These are phyloP conservation scores for Propithecus coquereli DNA, from an alignment of 2,113 vertebrate species.

Conservation along the genomic window DNA sequence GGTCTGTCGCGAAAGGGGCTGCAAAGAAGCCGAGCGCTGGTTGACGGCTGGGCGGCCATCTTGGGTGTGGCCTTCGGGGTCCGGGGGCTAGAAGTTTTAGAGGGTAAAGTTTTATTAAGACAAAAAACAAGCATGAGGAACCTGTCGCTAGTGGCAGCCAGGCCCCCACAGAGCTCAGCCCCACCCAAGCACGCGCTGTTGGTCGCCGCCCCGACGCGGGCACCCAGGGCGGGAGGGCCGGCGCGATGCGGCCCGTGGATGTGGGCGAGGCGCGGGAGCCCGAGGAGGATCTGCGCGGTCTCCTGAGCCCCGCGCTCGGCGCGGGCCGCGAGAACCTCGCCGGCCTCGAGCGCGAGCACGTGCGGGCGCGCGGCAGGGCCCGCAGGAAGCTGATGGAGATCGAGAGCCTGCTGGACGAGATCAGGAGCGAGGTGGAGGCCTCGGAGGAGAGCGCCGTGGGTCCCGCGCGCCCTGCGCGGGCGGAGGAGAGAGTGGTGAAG, in stretches of 20 bases:
- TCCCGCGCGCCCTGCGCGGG: not conserved
- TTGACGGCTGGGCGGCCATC: rapidly evolving
- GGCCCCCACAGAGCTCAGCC: not conserved
- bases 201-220: not conserved
- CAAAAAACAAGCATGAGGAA: no score
- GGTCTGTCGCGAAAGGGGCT: not conserved
- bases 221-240: not conserved
- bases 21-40: not conserved
- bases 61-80: not conserved
- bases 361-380: not conserved
- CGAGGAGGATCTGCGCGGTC: not conserved
- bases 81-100: not conserved
- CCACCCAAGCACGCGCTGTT: not conserved
- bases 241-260: not conserved
- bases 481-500: not conserved
- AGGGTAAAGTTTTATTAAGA: not conserved
- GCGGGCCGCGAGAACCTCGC: no score
- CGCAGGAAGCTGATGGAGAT: not conserved
- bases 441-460: not conserved
- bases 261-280: not conserved
- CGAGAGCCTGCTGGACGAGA: not conserved
- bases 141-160: not conserved
- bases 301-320: no score
- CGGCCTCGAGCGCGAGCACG: not conserved
- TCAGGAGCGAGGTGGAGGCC: not conserved